phyloP scores from a whole-genome alignment of 1,140 invertebrate species.

The Drosophila saltans region DNA sequence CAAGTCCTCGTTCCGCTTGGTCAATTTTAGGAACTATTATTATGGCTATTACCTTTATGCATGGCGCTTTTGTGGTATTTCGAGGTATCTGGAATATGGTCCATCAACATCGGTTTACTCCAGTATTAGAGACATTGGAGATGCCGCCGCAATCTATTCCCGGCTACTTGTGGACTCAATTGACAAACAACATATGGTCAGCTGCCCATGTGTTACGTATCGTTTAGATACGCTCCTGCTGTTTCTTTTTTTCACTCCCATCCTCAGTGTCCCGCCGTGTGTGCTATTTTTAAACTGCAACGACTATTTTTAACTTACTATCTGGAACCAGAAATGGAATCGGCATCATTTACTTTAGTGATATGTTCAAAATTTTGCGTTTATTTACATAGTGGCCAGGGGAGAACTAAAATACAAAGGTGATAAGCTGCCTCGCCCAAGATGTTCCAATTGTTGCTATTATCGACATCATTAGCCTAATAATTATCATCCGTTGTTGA shows the following conservation, averaged over 20 bases:
- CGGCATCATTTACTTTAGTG: neutral
- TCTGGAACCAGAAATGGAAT: constrained; percentile 1
- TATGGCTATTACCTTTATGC: neutral
- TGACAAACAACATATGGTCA: neutral
- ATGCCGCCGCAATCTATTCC: neutral
- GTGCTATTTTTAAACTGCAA: constrained; percentile 11
- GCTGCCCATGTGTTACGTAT: neutral
- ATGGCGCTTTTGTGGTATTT: neutral
- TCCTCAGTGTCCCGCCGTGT: neutral
- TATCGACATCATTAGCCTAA: neutral
- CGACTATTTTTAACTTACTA: constrained; percentile 7
- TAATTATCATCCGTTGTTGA: neutral
- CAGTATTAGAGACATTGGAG: neutral
- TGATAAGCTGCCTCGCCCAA: neutral
- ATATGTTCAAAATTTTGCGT: constrained; percentile 9
- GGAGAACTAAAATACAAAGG: neutral
- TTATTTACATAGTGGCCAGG: neutral
- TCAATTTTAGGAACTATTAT: neutral
- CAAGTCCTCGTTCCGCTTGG: neutral
- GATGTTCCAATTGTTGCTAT: constrained; percentile 4
- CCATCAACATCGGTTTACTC: neutral
- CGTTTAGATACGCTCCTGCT: neutral
- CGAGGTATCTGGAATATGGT: neutral
- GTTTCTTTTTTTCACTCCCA: neutral
- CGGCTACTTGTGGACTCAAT: neutral